Base-by-base conservation (phyloP, 2,888 invertebrate genomes). In the Drymonia ruficornis region DNA sequence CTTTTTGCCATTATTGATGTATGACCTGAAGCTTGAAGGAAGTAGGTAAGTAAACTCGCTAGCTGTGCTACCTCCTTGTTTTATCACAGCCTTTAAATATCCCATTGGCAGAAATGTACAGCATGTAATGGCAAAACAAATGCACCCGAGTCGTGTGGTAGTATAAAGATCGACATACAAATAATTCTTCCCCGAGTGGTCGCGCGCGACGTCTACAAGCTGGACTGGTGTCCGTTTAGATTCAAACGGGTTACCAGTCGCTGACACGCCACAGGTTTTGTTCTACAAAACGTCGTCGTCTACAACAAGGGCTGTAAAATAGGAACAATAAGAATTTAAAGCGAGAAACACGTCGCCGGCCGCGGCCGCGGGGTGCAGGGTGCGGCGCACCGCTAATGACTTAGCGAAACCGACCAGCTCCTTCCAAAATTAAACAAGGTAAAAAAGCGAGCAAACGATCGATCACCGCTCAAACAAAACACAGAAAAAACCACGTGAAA, bases 391-490 rank as follows among this genome's bases (percentile, higher is more conserved):
- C 71, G 80, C 88, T 90, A 90, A 91, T 91, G 91, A 91, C 91
- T 84, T 91, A 68, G 91, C 91, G 87, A 91, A 91, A 91, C 84
- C 80, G 73, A 53, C 78, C 74, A 78, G 82, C 84, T 86, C 84
- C 86, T 86, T 84, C 84, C 83, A 83, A 91, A 89, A 90, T 89
- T 87, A 89, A 91, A 91, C 87, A 87, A 87, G 81, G 72, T 86
- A 90, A 91, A 91, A 91, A 91, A 88, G 80, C 84, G 81, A 77
- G 78, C 84, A 83, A 88, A 87, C 91, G 85, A 91, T 91, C 91
- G 89, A 91, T 91, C 91, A 91, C 86, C 78, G 73, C 78, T 79
- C 88, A 87, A 87, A 91, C 87, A 89, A 89, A 91, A 91, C 86
- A 81, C 81, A 89, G 85, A 89, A 89, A 74, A 86, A 85, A 83